Evolutionary conservation across 2,797 vertebrate species (phyloP), one percentile per base, ranked within the genome.

Genomic region (Malurus leucopterus): DNA sequence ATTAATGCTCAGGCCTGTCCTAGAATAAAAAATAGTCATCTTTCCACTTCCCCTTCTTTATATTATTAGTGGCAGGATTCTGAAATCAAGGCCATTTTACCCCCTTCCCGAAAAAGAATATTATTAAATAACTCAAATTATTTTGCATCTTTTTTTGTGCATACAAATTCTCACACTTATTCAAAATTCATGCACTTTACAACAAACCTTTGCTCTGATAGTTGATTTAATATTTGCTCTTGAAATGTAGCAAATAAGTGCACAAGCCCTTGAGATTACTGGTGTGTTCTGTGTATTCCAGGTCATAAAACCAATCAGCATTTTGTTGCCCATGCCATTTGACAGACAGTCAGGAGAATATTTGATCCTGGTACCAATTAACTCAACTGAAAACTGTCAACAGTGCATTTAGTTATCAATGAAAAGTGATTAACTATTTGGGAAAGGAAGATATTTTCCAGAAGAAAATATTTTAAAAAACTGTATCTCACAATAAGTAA

Each of bases 321-420:
- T 58, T 86, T 81, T 78, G 15, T 71, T 84, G 43, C 13, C 40
- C 8, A 6, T 64, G 22, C 11, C 27, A 38, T 88, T 78, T 93
- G 55, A 79, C 51, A 83, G 36, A 80, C 20, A 63, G 15, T 70
- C 36, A n/a, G 15, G 24, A 41, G 6, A 15, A 3, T 69, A 46
- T 80, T 74, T 92, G 62, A 74, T 44, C 49, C 32, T 75, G 27
- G 6, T 74, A 19, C 19, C 24, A 78, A 78, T 61, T 74, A 86
- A 21, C 15, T 85, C 6, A 61, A n/a, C 29, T 54, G 38, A 58
- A 81, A 83, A 61, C 17, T 40, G 19, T 50, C 16, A 15, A 8
- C 1, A 2, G 23, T 40, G 8, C 30, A 24, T 77, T 84, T 90
- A 67, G 18, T 32, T 81, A 49, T 50, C 12, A 38, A 6, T 53